phyloP scores from a whole-genome alignment of 2,113 vertebrate genomes.

The Hystrix cristata region DNA sequence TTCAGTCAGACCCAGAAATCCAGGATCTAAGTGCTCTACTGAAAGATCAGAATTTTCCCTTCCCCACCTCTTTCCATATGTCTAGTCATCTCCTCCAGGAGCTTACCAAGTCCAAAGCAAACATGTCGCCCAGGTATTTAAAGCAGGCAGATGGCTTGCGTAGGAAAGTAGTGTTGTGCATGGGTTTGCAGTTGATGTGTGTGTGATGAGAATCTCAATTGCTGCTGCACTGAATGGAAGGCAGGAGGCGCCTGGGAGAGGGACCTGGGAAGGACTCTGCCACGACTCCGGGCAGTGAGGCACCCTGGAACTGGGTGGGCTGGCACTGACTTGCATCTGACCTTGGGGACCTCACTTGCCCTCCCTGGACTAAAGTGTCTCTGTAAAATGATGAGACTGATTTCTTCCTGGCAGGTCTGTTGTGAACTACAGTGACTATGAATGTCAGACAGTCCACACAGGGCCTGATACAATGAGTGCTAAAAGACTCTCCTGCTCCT shows the following conservation, averaged over 20 bases:
- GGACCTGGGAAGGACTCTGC: no score
- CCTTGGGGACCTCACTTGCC: not conserved
- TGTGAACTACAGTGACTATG: not conserved
- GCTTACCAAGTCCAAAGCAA: constrained; percentile 82
- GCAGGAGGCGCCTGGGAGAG: not conserved
- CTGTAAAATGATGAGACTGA: not conserved
- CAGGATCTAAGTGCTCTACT: not conserved
- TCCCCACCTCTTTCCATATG: not conserved
- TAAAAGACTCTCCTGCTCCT: not conserved
- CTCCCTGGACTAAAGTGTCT: not conserved
- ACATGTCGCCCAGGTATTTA: constrained; percentile 84
- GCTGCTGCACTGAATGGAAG: constrained; percentile 72
- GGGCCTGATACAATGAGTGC: no score
- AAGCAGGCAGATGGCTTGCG: constrained; percentile 84
- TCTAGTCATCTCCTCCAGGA: constrained; percentile 53
- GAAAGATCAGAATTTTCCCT: not conserved
- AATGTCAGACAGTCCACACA: not conserved
- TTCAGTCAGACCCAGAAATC: not conserved
- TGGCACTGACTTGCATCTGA: not conserved
- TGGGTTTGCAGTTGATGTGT: constrained; percentile 81
- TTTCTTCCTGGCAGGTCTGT: not conserved
- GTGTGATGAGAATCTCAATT: constrained; percentile 79
- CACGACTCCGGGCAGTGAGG: not conserved
- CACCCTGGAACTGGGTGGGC: not conserved
- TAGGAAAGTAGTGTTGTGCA: constrained; percentile 74